phyloP scores from a whole-genome alignment of 1,140 invertebrate species.

The Trichonephila inaurata region DNA sequence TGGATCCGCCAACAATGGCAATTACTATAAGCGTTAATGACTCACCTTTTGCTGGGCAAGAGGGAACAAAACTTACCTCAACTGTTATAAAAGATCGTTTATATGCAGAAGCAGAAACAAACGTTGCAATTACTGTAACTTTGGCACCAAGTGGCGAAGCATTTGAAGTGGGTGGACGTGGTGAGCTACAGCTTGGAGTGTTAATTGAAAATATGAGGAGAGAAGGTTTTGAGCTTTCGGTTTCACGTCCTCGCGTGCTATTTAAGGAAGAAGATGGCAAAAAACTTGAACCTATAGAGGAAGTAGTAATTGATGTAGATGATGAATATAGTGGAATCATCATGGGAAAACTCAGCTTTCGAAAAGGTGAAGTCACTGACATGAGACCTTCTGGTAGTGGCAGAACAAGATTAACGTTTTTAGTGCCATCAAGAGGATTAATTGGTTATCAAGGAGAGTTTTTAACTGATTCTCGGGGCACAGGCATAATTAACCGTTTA shows the following conservation, averaged over 20 bases:
- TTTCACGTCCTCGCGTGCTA: constrained; percentile 75
- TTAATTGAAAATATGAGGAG: constrained; percentile 78
- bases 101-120: constrained; percentile 46
- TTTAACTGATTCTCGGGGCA: constrained; percentile 71
- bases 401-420: constrained; percentile 57
- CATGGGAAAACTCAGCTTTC: constrained; percentile 29
- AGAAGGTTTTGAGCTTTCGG: constrained; percentile 78
- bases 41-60: constrained; percentile 77
- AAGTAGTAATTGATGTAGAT: constrained; percentile 75
- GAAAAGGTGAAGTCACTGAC: constrained; percentile 76
- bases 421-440: constrained; percentile 76
- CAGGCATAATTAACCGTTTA: no score
- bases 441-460: constrained; percentile 77
- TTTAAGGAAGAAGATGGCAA: constrained; percentile 75
- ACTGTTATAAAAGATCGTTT: constrained; percentile 75
- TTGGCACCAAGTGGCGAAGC: constrained; percentile 55
- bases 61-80: constrained; percentile 77
- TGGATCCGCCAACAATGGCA: constrained; percentile 77
- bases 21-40: constrained; percentile 77
- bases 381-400: constrained; percentile 74
- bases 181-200: constrained; percentile 78
- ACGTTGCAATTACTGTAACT: constrained; percentile 62
- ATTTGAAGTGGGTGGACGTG: constrained; percentile 77
- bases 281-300: constrained; percentile 76
- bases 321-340: constrained; percentile 74